Conservation (phyloP, 35 echinoderm and acorn worm species). For the Stichopus chloronotus region DNA sequence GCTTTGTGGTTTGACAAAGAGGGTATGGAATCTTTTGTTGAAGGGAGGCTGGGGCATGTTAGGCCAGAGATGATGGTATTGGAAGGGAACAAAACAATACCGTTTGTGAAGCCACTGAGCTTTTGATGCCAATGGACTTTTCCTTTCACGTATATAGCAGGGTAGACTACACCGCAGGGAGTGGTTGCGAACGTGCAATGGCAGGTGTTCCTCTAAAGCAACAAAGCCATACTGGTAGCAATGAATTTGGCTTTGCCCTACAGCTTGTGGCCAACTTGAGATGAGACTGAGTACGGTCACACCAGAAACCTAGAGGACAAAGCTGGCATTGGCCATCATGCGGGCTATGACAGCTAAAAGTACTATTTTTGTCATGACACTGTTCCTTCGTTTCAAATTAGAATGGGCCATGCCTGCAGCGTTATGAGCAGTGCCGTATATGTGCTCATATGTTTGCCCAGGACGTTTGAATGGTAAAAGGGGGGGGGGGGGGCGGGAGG, state of each 20-base stretch:
- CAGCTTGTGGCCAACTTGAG: neutral
- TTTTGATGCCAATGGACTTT: neutral
- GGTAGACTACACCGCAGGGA: neutral
- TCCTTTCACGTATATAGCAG: too few species aligned
- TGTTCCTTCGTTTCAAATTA: too few species aligned
- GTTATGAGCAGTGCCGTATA: too few species aligned
- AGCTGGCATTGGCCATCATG: too few species aligned
- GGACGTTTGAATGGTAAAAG: too few species aligned
- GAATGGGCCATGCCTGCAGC: too few species aligned
- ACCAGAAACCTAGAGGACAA: too few species aligned
- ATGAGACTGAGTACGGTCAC: neutral
- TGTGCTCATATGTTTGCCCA: too few species aligned
- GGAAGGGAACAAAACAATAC: neutral
- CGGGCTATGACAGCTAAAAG: too few species aligned
- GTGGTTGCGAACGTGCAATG: neutral
- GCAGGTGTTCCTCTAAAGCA: neutral
- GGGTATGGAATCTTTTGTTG: conserved; percentile 23
- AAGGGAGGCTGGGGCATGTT: neutral
- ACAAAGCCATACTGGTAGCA: neutral
- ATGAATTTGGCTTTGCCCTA: neutral
- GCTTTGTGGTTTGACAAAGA: conserved; percentile 24
- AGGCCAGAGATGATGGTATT: neutral
- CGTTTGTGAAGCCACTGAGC: neutral
- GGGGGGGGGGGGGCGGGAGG: too few species aligned
- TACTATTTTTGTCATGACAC: too few species aligned